Percentiles rank a stretch among this genome's conserved stretches.
phyloP scores from a whole-genome alignment of 2,888 invertebrate genomes.

The Drosophila macrospina region DNA sequence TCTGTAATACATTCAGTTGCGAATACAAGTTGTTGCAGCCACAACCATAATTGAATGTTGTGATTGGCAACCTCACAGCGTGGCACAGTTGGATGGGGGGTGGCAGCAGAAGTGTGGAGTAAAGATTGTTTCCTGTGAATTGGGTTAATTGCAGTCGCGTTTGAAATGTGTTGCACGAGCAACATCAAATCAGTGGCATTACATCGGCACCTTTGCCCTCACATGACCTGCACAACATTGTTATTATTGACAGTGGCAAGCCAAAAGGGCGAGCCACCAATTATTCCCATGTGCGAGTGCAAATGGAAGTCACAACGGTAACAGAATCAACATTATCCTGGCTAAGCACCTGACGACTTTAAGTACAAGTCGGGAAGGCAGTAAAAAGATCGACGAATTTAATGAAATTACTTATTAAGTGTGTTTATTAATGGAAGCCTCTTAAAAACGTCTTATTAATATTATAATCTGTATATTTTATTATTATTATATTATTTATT shows the following conservation, averaged over 20 bases:
- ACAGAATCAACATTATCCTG: neutral
- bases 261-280: conserved; percentile 12
- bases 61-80: conserved; percentile 49
- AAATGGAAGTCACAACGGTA: conserved; percentile 1
- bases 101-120: neutral
- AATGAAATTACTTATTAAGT: no score
- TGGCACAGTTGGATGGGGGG: neutral
- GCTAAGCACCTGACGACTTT: neutral
- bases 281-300: neutral
- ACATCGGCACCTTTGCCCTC: conserved; percentile 34
- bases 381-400: no score
- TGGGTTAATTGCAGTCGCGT: conserved; percentile 66
- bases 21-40: conserved; percentile 28
- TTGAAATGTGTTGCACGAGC: conserved; percentile 20
- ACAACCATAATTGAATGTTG: conserved; percentile 67
- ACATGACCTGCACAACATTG: conserved; percentile 40
- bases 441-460: no score
- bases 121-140: conserved; percentile 43
- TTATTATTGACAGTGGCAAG: conserved; percentile 35
- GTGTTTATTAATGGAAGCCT: no score
- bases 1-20: conserved; percentile 45
- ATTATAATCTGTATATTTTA: no score
- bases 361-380: neutral
- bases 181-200: conserved; percentile 38
- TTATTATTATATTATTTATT: no score